Percentiles rank a stretch among this genome's conserved stretches.
Conservation (phyloP, 2,888 invertebrate species). For the Tanypteryx hageni region DNA sequence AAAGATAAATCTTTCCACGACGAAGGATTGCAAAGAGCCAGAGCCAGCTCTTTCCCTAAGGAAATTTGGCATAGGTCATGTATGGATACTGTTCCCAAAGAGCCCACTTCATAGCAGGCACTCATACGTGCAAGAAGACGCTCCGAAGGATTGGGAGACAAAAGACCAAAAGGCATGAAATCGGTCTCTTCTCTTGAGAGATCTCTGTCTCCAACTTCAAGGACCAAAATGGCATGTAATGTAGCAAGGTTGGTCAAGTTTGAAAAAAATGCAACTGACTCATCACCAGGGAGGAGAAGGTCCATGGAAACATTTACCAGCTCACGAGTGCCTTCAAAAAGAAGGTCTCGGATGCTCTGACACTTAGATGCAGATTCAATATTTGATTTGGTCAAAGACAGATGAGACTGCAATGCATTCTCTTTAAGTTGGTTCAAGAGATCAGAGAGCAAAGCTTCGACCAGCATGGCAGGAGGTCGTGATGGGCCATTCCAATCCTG, state of each 20-base stretch:
- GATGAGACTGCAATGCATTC: slow-evolving; percentile 65
- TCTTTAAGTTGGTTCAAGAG: slow-evolving; percentile 69
- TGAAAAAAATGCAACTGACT: slow-evolving; percentile 73
- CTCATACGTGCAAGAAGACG: slow-evolving; percentile 67
- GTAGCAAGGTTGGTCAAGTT: slow-evolving; percentile 74
- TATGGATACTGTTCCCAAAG: slow-evolving; percentile 73
- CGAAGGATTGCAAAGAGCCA: slow-evolving; percentile 14
- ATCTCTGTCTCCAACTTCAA: slow-evolving; percentile 25
- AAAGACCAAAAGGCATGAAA: slow-evolving; percentile 64
- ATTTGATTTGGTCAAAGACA: slow-evolving; percentile 67
- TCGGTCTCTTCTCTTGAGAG: neutral
- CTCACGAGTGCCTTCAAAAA: slow-evolving; percentile 70
- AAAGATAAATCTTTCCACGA: neutral
- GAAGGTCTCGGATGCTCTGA: slow-evolving; percentile 69
- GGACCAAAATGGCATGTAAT: slow-evolving; percentile 71
- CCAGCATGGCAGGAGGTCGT: slow-evolving; percentile 66
- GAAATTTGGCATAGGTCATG: slow-evolving; percentile 72
- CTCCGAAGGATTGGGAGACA: slow-evolving; percentile 66
- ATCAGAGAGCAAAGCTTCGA: slow-evolving; percentile 69
- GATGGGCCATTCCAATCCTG: slow-evolving; percentile 65
- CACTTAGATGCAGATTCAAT: slow-evolving; percentile 68
- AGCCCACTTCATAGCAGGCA: slow-evolving; percentile 74
- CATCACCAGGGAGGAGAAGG: slow-evolving; percentile 72
- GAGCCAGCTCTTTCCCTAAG: slow-evolving; percentile 71
- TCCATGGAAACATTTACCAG: slow-evolving; percentile 72